Base-by-base conservation (phyloP, 2,113 vertebrate species). In the Brienomyrus longianalis region DNA sequence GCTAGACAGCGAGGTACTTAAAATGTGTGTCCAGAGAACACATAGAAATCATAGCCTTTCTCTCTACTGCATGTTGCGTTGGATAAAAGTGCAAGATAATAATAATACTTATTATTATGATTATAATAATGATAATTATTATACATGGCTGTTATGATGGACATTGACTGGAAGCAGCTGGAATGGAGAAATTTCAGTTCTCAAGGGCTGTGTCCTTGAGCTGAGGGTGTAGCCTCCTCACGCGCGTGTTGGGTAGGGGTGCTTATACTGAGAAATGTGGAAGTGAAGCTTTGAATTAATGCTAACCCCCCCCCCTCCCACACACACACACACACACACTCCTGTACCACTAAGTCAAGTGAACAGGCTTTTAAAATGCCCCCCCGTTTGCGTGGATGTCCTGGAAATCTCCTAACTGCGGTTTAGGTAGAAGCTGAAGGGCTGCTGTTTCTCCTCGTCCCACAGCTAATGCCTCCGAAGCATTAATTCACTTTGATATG, bases 401-500 rank as follows among this genome's bases (percentile, higher is more conserved):
- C 96, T 96, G 96, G 95, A 95, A 96, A 94, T 95, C 23, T 95
- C 95, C 95, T 96, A 97, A 96, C 96, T 96, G 96, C 95, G 96
- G 96, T 96, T 97, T 2, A 21, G 74, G 43, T 17, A 96, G 96
- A 95, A 96, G 96, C 96, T 96, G 95, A 94, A 95, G 96, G 96
- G 6, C 96, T 96, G 70, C 31, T 35, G 31, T 17, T 35, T 5
- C 11, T 3, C 35, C 15, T 95, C 97, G 96, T 97, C 97, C 97
- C 96, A 97, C 97, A 96, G 96, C 96, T 96, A 96, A 96, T 96
- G 96, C 96, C 96, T 96, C 96, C 96, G 95, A 97, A 97, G 96
- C 98, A 99, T 99, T 98, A 96, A 97, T 97, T 97, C 96, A 97
- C 97, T 97, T 97, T 97, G 97, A 97, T 97, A 97, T 97, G 96